Evolutionary conservation across 1,140 invertebrate genomes (phyloP), one percentile per base, ranked within the genome.

Genomic region (Oscheius sp.): DNA sequence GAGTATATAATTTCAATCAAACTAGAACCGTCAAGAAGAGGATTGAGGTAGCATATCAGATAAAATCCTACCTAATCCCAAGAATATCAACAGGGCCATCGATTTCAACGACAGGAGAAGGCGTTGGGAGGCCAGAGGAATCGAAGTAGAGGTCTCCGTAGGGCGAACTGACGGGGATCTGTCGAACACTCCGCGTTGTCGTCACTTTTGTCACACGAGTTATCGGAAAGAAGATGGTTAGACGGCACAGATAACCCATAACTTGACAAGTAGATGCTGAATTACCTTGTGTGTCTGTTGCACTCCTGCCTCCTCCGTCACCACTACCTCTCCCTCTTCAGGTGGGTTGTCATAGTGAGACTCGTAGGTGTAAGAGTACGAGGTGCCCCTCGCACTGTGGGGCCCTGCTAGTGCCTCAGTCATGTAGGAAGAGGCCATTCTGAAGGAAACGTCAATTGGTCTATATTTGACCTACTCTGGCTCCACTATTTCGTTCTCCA

Each of bases 121-220:
- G 29, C 38, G 79, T 74, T 13, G 82, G 80, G 46, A 84, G 79
- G 26, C 81, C 81, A 58, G 80, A 78, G 1, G 76, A 67, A 65
- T 83, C 82, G 61, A 83, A 83, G 68, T 69, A 80, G 26, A 84
- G 74, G 49, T 83, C 77, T 13, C 62, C 67, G 10, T 68, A 74
- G 0, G 72, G 72, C 4, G 82, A 78, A 36, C 79, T 59, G 18
- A 83, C 78, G 7, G 83, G 83, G 31, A 83, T 76, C 72, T 83
- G 82, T 55, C 80, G 71, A 15, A 83, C 76, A 29, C 78, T 80
- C 63, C 82, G 61, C 18, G 82, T 83, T 18, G 82, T 83, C 32
- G 82, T 83, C n/a, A 83, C 78, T 73, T 84, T 83, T 61, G 82
- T 83, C 35, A 83, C 82, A 34, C 82, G 74, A 20, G 82, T 83